phyloP scores from a whole-genome alignment of 2,797 vertebrate genomes.

The Sylvilagus floridanus region DNA sequence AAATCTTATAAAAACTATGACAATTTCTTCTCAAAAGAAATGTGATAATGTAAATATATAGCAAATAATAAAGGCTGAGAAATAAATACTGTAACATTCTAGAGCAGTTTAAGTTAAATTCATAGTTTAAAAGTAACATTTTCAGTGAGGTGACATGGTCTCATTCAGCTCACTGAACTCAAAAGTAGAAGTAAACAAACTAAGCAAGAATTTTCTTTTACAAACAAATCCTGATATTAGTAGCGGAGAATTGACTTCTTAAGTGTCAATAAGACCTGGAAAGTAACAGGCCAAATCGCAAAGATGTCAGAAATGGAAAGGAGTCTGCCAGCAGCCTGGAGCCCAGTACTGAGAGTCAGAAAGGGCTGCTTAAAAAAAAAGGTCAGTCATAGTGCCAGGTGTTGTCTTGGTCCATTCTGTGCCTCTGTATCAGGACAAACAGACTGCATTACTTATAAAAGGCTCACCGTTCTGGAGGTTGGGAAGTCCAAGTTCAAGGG shows the following conservation, averaged over 20 bases:
- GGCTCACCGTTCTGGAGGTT: background rate
- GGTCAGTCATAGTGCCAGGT: background rate
- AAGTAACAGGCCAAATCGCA: background rate
- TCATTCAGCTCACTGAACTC: background rate
- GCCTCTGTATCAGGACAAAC: background rate
- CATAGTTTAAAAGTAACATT: background rate
- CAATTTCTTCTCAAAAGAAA: conserved; percentile 7
- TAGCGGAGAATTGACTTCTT: background rate
- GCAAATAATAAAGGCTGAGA: background rate
- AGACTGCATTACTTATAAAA: background rate
- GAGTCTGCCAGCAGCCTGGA: too few species aligned
- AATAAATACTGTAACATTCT: background rate
- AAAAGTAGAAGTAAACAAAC: background rate
- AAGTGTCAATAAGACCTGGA: background rate
- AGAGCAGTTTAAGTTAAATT: background rate
- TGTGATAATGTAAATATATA: background rate
- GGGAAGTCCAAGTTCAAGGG: background rate
- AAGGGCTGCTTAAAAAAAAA: too few species aligned
- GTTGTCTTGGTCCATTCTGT: background rate
- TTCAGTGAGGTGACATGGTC: background rate
- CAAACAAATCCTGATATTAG: conserved; percentile 49
- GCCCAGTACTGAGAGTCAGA: too few species aligned
- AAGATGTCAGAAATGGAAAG: too few species aligned
- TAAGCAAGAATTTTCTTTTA: background rate
- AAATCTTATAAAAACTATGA: conserved; percentile 27